Conservation (phyloP, 1,140 invertebrate species). For the Pogonomyrmex californicus region DNA sequence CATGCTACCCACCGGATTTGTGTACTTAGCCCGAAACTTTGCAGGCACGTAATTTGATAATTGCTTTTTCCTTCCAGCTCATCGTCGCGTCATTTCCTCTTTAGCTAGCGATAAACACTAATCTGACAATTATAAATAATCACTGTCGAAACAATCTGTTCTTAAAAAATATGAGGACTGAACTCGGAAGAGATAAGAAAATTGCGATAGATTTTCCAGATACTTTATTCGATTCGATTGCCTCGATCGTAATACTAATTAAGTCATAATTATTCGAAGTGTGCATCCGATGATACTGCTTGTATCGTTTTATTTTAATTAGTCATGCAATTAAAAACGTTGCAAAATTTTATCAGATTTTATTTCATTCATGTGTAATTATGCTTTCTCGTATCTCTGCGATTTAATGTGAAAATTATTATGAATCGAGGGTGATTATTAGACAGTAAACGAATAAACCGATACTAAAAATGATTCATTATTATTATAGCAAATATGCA, state of each 20-base stretch:
- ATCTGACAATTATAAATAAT: conserved; percentile 25
- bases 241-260: conserved; percentile 12
- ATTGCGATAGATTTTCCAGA: background rate
- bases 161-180: background rate
- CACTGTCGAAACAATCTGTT: background rate
- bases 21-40: conserved; percentile 73
- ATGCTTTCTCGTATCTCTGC: background rate
- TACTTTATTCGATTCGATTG: background rate
- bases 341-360: background rate
- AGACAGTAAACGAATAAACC: background rate
- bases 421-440: background rate
- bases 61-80: background rate
- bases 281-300: background rate
- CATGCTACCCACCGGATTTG: conserved; percentile 68
- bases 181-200: background rate
- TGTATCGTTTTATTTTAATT: background rate
- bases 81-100: background rate
- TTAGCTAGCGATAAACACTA: background rate
- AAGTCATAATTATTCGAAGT: background rate
- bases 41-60: conserved; percentile 80
- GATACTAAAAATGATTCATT: background rate
- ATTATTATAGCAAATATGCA: background rate
- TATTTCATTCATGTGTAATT: background rate
- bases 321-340: background rate
- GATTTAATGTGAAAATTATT: background rate